Conservation (phyloP, 2,797 vertebrate genomes). For the Sebastes hopkinsi region DNA sequence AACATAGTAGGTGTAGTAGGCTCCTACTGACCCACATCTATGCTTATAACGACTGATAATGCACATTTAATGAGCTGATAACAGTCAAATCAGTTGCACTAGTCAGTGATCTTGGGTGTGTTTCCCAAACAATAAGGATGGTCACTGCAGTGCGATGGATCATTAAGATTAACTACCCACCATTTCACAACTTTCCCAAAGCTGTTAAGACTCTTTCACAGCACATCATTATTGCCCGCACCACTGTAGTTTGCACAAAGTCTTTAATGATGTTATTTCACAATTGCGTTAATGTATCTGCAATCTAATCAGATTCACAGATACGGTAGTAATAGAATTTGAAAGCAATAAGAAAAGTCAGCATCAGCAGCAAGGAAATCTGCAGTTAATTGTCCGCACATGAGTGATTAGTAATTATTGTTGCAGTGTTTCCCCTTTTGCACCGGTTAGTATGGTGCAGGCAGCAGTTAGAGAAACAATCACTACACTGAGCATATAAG, state of each 20-base stretch:
- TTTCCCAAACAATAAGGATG: not conserved
- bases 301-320: slow-evolving; percentile 31
- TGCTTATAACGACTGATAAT: too few species aligned
- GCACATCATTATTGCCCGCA: not conserved
- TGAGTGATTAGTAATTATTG: slow-evolving; percentile 30
- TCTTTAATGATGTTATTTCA: slow-evolving; percentile 14
- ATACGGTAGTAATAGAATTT: slow-evolving; percentile 24
- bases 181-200: not conserved
- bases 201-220: not conserved
- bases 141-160: not conserved
- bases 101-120: not conserved
- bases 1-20: too few species aligned
- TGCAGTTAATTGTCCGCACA: slow-evolving; percentile 26
- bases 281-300: slow-evolving; percentile 12
- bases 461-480: slow-evolving; percentile 9
- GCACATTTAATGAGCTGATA: too few species aligned
- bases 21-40: too few species aligned
- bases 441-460: slow-evolving; percentile 1
- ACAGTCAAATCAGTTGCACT: too few species aligned
- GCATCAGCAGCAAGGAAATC: slow-evolving; percentile 17
- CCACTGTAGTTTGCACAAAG: not conserved
- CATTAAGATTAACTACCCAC: not conserved
- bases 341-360: slow-evolving; percentile 33
- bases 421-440: slow-evolving; percentile 20
- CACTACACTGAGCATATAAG: not conserved